phyloP scores from a whole-genome alignment of 1,140 invertebrate genomes.

The Cotesia chilonis region DNA sequence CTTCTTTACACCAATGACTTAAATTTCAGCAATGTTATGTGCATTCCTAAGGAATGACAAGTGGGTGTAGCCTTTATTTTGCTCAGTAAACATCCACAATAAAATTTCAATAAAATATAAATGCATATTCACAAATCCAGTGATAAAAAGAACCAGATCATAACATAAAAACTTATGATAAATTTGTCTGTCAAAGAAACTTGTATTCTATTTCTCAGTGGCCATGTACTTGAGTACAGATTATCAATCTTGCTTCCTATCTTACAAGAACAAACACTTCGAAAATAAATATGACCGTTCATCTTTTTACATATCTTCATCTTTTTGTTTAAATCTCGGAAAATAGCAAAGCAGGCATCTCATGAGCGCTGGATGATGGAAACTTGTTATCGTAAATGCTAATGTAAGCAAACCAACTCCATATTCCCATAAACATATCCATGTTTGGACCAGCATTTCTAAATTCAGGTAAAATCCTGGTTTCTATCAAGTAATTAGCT shows the following conservation, averaged over 20 bases:
- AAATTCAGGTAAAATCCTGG: too few relatives aligned
- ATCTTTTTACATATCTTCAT: not conserved
- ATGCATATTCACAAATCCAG: too few relatives aligned
- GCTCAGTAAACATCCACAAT: not conserved
- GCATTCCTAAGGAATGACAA: too few relatives aligned
- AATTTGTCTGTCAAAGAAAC: not conserved
- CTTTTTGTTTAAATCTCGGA: not conserved
- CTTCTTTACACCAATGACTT: too few relatives aligned
- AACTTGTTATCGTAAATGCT: not conserved
- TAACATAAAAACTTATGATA: not conserved
- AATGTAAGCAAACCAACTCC: not conserved
- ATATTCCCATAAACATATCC: not conserved
- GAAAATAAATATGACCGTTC: conserved; percentile 15
- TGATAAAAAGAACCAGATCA: too few relatives aligned
- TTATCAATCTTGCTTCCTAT: conserved; percentile 34
- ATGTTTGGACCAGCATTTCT: too few relatives aligned
- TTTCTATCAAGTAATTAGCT: too few relatives aligned
- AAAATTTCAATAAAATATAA: too few relatives aligned
- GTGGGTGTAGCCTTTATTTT: too few relatives aligned
- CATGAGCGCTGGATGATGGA: not conserved
- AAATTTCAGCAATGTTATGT: too few relatives aligned
- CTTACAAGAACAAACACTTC: conserved; percentile 23
- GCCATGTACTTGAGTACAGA: conserved; percentile 27
- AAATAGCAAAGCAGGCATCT: not conserved
- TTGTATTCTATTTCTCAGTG: conserved; percentile 8